phyloP scores from a whole-genome alignment of 1,140 invertebrate genomes.

The Meloidogyne hapla region DNA sequence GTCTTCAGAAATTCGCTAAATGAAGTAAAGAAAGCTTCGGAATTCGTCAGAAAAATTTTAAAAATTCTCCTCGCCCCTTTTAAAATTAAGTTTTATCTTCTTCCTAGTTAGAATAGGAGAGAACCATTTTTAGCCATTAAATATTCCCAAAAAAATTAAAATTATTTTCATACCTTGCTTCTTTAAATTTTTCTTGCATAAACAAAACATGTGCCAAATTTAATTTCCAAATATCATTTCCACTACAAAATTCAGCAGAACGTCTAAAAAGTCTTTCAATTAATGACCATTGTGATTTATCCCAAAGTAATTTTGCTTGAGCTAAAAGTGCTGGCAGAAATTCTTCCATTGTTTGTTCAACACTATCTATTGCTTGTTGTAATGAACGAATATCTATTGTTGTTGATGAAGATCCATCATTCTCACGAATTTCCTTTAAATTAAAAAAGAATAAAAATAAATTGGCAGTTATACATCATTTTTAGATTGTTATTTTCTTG shows the following conservation, averaged over 20 bases:
- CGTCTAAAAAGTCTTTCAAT: conserved; percentile 76
- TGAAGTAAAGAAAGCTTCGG: no score
- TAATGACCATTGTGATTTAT: conserved; percentile 88
- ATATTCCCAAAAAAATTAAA: neutral
- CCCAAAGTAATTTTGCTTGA: conserved; percentile 81
- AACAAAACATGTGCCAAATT: conserved; percentile 98
- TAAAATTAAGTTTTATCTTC: no score
- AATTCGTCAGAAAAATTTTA: no score
- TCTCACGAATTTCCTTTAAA: conserved; percentile 34
- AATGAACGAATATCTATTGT: conserved; percentile 20
- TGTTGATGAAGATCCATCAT: conserved; percentile 24
- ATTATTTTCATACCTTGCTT: conserved; percentile 12
- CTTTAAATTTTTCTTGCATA: conserved; percentile 76
- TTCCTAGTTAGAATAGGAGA: no score
- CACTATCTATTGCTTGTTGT: conserved; percentile 46
- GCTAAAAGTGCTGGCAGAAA: conserved; percentile 89
- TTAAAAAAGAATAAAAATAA: conserved; percentile 16
- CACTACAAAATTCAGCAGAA: conserved; percentile 95
- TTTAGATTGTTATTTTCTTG: no score
- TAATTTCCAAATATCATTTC: conserved; percentile 91
- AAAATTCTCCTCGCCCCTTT: no score
- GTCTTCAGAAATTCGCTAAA: no score
- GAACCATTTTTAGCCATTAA: no score
- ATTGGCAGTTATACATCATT: no score
- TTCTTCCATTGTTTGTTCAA: conserved; percentile 44